Conservation (phyloP, 2,113 vertebrate species). For the Ciconia boyciana region DNA sequence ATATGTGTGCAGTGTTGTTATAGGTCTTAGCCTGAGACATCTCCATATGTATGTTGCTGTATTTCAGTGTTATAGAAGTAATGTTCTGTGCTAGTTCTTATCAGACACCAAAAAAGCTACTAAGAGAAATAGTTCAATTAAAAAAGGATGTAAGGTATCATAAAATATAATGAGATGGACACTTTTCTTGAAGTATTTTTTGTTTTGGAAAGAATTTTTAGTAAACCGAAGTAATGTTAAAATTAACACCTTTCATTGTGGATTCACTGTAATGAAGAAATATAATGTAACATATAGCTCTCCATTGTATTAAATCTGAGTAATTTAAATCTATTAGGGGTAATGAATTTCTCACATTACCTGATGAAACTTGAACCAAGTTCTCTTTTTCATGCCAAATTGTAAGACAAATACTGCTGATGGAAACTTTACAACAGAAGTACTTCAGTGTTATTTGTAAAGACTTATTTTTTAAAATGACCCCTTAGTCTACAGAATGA, state of each 20-base stretch:
- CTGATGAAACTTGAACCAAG: not conserved
- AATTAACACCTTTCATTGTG: not conserved
- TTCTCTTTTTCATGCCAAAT: not conserved
- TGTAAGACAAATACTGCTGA: not conserved
- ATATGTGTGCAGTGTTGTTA: not conserved
- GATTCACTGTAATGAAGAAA: not conserved
- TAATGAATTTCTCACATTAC: not conserved
- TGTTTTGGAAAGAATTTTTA: not conserved
- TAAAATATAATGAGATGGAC: not conserved
- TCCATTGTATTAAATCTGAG: not conserved
- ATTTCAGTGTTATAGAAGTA: not conserved
- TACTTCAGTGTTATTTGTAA: constrained; percentile 39
- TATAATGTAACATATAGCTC: not conserved
- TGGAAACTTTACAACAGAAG: constrained; percentile 5
- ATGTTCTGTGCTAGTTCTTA: not conserved
- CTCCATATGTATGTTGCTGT: not conserved
- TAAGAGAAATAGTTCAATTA: not conserved
- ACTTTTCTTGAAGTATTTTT: not conserved
- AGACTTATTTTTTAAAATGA: constrained; percentile 4
- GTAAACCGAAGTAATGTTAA: not conserved
- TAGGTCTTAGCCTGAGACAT: not conserved
- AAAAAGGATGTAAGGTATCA: not conserved
- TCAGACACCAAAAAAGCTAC: not conserved
- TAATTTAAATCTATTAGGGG: not conserved
- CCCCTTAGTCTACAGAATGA: not conserved